A percentile compares a stretch with the other conserved stretches of the same genome.
Conservation (phyloP, 2,888 invertebrate genomes). For the Muscina levida region DNA sequence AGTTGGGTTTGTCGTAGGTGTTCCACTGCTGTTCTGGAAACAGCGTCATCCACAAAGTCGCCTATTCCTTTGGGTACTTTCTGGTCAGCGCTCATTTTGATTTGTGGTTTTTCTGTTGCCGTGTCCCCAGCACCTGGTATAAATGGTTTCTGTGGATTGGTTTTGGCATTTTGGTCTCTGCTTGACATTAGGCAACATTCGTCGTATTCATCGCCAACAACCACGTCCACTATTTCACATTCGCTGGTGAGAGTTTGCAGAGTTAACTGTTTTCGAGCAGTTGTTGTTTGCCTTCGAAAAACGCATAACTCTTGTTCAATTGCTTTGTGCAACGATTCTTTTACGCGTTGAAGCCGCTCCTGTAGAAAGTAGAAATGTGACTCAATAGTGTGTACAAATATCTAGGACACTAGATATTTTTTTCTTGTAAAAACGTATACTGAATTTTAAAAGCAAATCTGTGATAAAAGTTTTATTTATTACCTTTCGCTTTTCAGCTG, state of each 20-base stretch:
- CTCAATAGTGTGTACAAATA: too few relatives aligned
- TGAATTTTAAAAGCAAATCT: too few relatives aligned
- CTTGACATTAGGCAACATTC: not conserved
- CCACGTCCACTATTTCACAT: slow-evolving; percentile 36
- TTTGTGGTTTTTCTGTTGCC: too few relatives aligned
- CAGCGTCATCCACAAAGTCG: not conserved
- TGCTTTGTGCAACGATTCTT: not conserved
- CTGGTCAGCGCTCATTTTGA: too few relatives aligned
- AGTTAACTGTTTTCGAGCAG: not conserved
- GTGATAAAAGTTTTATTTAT: not conserved
- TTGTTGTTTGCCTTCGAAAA: slow-evolving; percentile 1
- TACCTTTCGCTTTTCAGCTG: slow-evolving; percentile 42
- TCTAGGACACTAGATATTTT: too few relatives aligned
- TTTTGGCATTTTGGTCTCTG: not conserved
- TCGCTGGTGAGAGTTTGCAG: slow-evolving; percentile 44
- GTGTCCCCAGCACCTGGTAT: too few relatives aligned
- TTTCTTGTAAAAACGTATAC: too few relatives aligned
- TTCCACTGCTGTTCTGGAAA: not conserved
- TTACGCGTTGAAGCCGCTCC: slow-evolving; percentile 2
- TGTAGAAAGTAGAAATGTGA: not conserved
- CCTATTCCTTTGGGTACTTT: not conserved
- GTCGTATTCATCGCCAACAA: slow-evolving; percentile 13
- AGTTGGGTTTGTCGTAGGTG: slow-evolving; percentile 4
- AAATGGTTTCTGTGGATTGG: too few relatives aligned
- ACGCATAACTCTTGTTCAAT: slow-evolving; percentile 33